Conservation (phyloP, 2,113 vertebrate genomes). For the Phycodurus eques region DNA sequence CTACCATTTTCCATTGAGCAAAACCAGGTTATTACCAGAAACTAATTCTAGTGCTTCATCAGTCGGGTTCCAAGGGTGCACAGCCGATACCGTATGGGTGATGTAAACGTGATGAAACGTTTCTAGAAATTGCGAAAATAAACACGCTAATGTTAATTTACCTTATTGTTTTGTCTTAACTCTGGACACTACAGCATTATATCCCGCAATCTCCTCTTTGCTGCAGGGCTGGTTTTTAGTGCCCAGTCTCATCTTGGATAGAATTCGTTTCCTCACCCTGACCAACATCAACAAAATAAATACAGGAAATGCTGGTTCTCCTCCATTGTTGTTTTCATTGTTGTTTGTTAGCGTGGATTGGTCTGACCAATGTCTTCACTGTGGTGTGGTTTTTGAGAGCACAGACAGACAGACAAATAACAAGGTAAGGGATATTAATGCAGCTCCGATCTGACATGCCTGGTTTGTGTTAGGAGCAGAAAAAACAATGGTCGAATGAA, state of each 20-base stretch:
- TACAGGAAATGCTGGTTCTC: not conserved
- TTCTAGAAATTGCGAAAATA: no score
- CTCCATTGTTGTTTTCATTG: not conserved
- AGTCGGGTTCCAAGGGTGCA: no score
- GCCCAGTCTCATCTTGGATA: not conserved
- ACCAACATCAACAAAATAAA: not conserved
- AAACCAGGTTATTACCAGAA: no score
- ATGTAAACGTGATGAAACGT: no score
- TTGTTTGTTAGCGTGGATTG: not conserved
- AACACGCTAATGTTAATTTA: not conserved
- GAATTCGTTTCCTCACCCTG: not conserved
- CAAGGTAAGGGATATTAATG: slow-evolving; percentile 6
- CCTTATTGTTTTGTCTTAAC: not conserved
- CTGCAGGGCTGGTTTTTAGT: not conserved
- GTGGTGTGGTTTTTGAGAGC: not conserved
- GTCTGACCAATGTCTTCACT: not conserved
- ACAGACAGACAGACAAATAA: slow-evolving; percentile 9
- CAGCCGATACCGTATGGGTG: no score
- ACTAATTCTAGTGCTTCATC: no score
- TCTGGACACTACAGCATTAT: not conserved
- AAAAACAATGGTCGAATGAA: slow-evolving; percentile 30
- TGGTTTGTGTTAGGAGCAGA: slow-evolving; percentile 9
- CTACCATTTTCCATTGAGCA: no score
- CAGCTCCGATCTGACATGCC: not conserved
- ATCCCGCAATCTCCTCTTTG: not conserved